Evolutionary conservation across 2,113 vertebrate genomes (phyloP).

Genomic region (Paracanthobrama guichenoti): DNA sequence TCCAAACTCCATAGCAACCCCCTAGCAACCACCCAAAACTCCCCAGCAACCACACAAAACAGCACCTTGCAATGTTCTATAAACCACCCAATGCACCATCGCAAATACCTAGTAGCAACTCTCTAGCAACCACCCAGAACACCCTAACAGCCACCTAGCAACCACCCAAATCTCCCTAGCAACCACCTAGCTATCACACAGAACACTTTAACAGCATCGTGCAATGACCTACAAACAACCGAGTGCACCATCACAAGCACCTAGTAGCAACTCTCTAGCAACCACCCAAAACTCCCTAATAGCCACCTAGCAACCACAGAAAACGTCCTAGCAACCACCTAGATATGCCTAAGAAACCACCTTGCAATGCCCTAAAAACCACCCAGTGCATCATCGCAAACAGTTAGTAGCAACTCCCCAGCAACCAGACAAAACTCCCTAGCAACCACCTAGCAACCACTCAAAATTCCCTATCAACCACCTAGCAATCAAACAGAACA

Average conservation of each 20-base stretch:
- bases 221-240: background rate
- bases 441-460: no score
- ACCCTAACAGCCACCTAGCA: no score
- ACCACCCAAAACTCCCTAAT: background rate
- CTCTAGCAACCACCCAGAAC: background rate
- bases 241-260: background rate
- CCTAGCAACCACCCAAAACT: no score
- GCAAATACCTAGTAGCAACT: background rate
- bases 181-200: background rate
- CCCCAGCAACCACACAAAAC: background rate
- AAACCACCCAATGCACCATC: background rate
- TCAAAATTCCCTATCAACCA: no score
- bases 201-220: background rate
- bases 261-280: background rate
- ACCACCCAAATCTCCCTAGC: no score
- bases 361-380: background rate
- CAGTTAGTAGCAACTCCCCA: background rate
- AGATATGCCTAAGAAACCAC: no score
- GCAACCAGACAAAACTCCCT: background rate
- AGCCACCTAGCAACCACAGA: no score
- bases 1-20: background rate
- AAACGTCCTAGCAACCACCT: no score
- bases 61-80: background rate
- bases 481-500: background rate
- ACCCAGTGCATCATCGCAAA: background rate